Base-by-base conservation (phyloP, 2,797 vertebrate genomes). In the Rhodeus uyekii region DNA sequence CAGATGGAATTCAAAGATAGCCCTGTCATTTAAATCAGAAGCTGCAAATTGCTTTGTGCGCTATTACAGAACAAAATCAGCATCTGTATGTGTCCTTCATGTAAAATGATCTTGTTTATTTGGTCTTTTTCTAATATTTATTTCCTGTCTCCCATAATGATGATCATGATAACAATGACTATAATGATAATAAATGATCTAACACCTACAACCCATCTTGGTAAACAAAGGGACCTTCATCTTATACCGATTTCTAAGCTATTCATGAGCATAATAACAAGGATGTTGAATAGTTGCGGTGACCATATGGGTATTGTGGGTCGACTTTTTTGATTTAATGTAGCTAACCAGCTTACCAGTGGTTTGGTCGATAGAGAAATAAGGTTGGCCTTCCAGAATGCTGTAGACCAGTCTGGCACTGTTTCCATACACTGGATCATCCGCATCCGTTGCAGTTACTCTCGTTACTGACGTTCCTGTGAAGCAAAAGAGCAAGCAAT, bases 351-450 rank as follows among this genome's bases (percentile, higher is more conserved):
- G n/a, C 95, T 88, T 87, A 98, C 98, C 98, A 83, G 97, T 96
- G 86, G 97, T 97, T 39, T 98, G 96, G 86, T 99, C 98, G 69
- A 99, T 95, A 16, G 98, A 99, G 91, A 99, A 99, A 90, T 99
- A 99, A 3, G 98, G 98, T 77, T 99, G 98, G 22, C 98, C 98
- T 89, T 99, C 97, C 89, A 99, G 90, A 79, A 99, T 99, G 91
- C 98, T 99, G 85, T 99, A 99, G 84, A 99, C 97, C 80, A 99
- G 92, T 89, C 95, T 98, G 61, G 98, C 98, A 16, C 98, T 99
- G 78, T 99, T 99, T 88, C 98, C 98, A 8, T 99, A 99, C 71
- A 98, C 97, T 0, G 98, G 96, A 86, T 99, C 98, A 74, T 99
- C 98, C 0, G 97, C 96, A 74, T 99, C 98, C 0, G 97, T 98